Evolutionary conservation across 2,113 vertebrate species (phyloP).

Genomic region (Lasiurus cinereus): DNA sequence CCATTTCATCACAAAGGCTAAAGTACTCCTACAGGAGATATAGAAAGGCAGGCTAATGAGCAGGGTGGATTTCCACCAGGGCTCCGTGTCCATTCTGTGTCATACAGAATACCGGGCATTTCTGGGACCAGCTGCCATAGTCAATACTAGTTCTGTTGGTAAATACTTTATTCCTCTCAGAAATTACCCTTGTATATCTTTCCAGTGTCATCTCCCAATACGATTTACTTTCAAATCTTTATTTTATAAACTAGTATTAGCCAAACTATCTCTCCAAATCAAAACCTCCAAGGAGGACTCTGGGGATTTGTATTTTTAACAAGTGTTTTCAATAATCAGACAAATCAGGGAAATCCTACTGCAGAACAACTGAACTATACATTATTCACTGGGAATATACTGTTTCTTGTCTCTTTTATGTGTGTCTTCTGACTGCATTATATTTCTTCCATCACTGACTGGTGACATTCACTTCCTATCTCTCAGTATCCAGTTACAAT

Average conservation of each 20-base stretch:
- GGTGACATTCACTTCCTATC: neutral
- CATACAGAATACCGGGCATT: neutral
- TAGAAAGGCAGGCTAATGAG: neutral
- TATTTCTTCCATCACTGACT: neutral
- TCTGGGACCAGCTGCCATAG: neutral
- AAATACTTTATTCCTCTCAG: neutral
- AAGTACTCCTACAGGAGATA: neutral
- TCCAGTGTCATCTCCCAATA: neutral
- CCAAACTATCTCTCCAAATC: conserved; percentile 32
- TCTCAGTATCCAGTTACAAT: neutral
- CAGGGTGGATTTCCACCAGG: neutral
- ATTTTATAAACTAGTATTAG: neutral
- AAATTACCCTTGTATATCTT: neutral
- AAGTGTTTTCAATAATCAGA: neutral
- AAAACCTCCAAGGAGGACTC: neutral
- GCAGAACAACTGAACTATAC: neutral
- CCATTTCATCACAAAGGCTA: neutral
- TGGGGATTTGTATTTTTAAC: neutral
- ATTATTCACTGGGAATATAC: neutral
- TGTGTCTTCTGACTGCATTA: neutral
- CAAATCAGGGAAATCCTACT: neutral
- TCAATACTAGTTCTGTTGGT: neutral
- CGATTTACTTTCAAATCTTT: conserved; percentile 21
- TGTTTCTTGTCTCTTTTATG: neutral
- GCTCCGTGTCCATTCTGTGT: neutral